phyloP scores from a whole-genome alignment of 2,797 vertebrate species.

The Microctenopoma lineatum region DNA sequence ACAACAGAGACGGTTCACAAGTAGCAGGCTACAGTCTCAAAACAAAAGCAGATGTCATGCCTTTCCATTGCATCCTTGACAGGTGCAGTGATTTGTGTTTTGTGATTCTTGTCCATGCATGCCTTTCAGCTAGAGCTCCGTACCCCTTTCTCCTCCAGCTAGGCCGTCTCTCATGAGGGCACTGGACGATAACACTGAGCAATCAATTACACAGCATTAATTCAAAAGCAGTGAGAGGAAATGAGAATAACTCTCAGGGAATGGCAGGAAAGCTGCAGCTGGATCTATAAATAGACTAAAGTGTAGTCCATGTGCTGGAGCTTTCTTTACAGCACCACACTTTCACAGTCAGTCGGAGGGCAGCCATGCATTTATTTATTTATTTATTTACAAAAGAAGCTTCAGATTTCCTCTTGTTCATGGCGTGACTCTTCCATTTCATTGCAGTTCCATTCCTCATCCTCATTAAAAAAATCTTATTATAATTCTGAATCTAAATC shows the following conservation, averaged over 20 bases:
- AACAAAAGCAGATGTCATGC: slow-evolving; percentile 61
- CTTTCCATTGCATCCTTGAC: slow-evolving; percentile 51
- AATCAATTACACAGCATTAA: slow-evolving; percentile 76
- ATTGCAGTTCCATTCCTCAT: slow-evolving; percentile 6
- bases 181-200: slow-evolving; percentile 67
- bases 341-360: slow-evolving; percentile 25
- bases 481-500: slow-evolving; percentile 25
- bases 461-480: slow-evolving; percentile 22
- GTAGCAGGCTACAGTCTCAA: slow-evolving; percentile 33
- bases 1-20: slow-evolving; percentile 37
- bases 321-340: slow-evolving; percentile 55
- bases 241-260: slow-evolving; percentile 73
- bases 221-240: slow-evolving; percentile 69
- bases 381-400: slow-evolving; percentile 64
- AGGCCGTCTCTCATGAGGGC: slow-evolving; percentile 61
- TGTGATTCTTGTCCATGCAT: slow-evolving; percentile 46
- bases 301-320: slow-evolving; percentile 55
- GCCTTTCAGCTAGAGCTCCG: slow-evolving; percentile 65
- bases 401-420: slow-evolving; percentile 18
- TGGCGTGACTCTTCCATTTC: background rate
- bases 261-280: slow-evolving; percentile 60
- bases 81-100: slow-evolving; percentile 68
- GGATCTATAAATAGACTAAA: slow-evolving; percentile 77
- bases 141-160: slow-evolving; percentile 56
- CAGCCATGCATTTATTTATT: slow-evolving; percentile 57